Conservation (phyloP, 2,888 invertebrate species). For the Ichneumoninae sp. region DNA sequence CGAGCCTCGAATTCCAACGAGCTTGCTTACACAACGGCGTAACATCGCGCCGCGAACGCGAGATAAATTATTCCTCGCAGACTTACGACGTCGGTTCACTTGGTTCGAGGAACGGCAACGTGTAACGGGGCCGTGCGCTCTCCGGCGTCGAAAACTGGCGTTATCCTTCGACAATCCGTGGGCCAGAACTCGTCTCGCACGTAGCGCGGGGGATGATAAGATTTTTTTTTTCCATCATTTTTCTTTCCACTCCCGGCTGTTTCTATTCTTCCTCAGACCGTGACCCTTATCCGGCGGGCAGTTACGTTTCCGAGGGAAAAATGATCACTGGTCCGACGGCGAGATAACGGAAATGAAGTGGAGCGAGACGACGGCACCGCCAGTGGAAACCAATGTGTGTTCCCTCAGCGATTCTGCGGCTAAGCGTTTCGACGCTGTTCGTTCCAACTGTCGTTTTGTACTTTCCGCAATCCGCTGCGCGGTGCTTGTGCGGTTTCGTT, state of each 20-base stretch:
- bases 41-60: slow-evolving; percentile 38
- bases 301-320: slow-evolving; percentile 56
- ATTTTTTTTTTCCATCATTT: slow-evolving; percentile 37
- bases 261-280: slow-evolving; percentile 7
- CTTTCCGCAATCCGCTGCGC: not conserved
- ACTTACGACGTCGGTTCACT: slow-evolving; percentile 47
- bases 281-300: slow-evolving; percentile 29
- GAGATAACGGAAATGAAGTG: slow-evolving; percentile 58
- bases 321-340: slow-evolving; percentile 41
- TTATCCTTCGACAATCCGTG: slow-evolving; percentile 37
- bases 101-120: slow-evolving; percentile 14
- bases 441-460: slow-evolving; percentile 6
- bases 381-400: slow-evolving; percentile 1
- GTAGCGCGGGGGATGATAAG: slow-evolving; percentile 33
- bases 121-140: not conserved
- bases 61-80: slow-evolving; percentile 63
- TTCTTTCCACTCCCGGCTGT: not conserved
- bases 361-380: slow-evolving; percentile 32
- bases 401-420: not conserved
- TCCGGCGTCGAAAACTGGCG: not conserved
- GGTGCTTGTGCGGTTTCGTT: not conserved
- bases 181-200: slow-evolving; percentile 25
- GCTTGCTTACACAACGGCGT: slow-evolving; percentile 10
- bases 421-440: slow-evolving; percentile 6
- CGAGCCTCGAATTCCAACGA: slow-evolving; percentile 52